Conservation (phyloP, 2,888 invertebrate genomes). For the Cheilosia urbana region DNA sequence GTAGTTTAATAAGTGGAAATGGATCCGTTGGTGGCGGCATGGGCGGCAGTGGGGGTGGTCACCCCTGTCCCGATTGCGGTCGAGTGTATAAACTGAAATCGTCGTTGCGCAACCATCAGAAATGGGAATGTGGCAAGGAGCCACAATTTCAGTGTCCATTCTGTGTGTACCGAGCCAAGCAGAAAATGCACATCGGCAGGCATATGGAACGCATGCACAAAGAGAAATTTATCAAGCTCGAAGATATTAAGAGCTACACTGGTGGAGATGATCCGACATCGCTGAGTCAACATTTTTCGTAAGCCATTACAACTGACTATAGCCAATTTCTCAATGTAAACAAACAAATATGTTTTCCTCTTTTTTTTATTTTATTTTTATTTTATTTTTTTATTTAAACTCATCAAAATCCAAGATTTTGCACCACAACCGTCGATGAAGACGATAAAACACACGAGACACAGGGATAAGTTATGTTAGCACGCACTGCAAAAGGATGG, state of each 20-base stretch:
- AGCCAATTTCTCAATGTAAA: slow-evolving; percentile 32
- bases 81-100: slow-evolving; percentile 94
- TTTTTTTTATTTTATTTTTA: slow-evolving; percentile 23
- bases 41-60: slow-evolving; percentile 85
- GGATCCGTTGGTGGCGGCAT: slow-evolving; percentile 76
- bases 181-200: slow-evolving; percentile 93
- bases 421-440: slow-evolving; percentile 63
- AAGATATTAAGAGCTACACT: slow-evolving; percentile 82
- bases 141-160: slow-evolving; percentile 93
- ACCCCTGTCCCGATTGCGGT: slow-evolving; percentile 92
- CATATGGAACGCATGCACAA: slow-evolving; percentile 94
- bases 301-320: slow-evolving; percentile 70
- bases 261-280: slow-evolving; percentile 78
- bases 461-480: slow-evolving; percentile 67
- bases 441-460: slow-evolving; percentile 71
- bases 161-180: slow-evolving; percentile 93
- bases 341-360: slow-evolving; percentile 24
- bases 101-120: slow-evolving; percentile 92
- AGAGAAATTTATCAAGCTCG: slow-evolving; percentile 85
- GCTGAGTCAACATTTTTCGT: slow-evolving; percentile 82
- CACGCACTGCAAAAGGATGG: slow-evolving; percentile 30
- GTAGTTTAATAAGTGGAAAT: slow-evolving; percentile 81
- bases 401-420: slow-evolving; percentile 68
- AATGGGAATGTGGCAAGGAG: slow-evolving; percentile 94
- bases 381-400: slow-evolving; percentile 5